A percentile compares a stretch with the other conserved stretches of the same genome.
These are phyloP conservation scores for Siniperca chuatsi DNA, from an alignment of 2,113 vertebrate genomes.

Conservation along the genomic window DNA sequence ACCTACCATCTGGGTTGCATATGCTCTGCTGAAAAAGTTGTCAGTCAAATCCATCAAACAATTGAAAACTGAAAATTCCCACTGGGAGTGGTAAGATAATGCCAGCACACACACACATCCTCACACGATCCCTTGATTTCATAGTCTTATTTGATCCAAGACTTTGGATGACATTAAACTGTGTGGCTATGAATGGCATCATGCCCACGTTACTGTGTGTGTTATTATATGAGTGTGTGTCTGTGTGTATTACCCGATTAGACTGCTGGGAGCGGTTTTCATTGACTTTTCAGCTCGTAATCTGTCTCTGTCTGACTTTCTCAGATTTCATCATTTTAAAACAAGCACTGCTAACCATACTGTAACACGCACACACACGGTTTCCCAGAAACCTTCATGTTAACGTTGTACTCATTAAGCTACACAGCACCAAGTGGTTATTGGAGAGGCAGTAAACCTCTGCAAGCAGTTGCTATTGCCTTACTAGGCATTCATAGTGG, in stretches of 20 bases:
- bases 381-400: neutral
- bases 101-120: neutral
- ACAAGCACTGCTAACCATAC: slow-evolving; percentile 18
- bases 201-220: neutral
- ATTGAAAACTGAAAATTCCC: neutral
- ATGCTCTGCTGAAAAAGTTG: neutral
- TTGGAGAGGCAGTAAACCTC: slow-evolving; percentile 9
- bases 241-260: neutral
- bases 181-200: neutral
- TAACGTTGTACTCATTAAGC: slow-evolving; percentile 14
- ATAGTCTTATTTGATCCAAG: neutral
- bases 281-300: slow-evolving; percentile 49
- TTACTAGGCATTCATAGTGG: neutral
- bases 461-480: neutral
- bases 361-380: neutral
- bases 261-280: slow-evolving; percentile 44
- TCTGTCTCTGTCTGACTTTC: slow-evolving; percentile 22
- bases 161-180: slow-evolving; percentile 15
- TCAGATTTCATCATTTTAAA: slow-evolving; percentile 53
- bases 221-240: slow-evolving; percentile 12
- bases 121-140: neutral
- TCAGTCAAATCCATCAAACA: slow-evolving; percentile 29
- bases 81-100: slow-evolving; percentile 7
- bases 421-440: neutral
- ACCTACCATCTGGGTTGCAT: slow-evolving; percentile 14